Base-by-base conservation (phyloP, 2,113 vertebrate genomes). In the Pachypanchax playfairii region DNA sequence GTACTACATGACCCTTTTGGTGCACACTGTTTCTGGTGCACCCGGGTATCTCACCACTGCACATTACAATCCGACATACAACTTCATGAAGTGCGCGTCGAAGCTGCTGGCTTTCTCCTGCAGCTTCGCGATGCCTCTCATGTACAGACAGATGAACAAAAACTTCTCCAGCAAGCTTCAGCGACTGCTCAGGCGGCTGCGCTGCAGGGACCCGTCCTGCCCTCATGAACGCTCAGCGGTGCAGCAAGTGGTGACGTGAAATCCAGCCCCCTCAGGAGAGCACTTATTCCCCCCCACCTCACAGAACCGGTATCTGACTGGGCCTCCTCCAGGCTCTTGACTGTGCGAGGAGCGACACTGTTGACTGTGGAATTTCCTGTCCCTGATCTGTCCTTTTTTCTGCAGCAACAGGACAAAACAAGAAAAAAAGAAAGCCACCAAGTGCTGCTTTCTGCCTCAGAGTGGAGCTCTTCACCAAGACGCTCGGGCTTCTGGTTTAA, bases 101-200 rank as follows among this genome's bases (percentile, higher is more conserved):
- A 91, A 94, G 60, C 90, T 97, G 86, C 68, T 97, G 81, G 97
- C 96, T 4, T 97, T 98, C 71, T 92, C 92, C 0, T 98, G 96
- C 89, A 97, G 96, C 69, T 93, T 95, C 1, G 93, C 93, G 2
- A 94, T 93, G 80, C 96, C 97, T 0, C 91, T 99, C 53, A 94
- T 98, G 61, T 98, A 98, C 78, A 91, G 93, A 61, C 92, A 94
- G 25, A 94, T 98, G 77, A 96, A 95, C 92, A 95, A 93, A 80
- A 95, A 93, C 89, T 99, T 98, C 22, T 93, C 95, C 12, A 81
- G 85, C 83, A 96, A 95, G 85, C 84, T 97, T 1, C 94, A 91
- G 52, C 89, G 91, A 54, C 85, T 99, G 70, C 87, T 96, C 14
- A 93, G 92, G 82, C 93, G 93, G 85, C 81, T 97, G 57, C 92